Evolutionary conservation across 2,113 vertebrate species (phyloP).

Genomic region (Serilophus lunatus): DNA sequence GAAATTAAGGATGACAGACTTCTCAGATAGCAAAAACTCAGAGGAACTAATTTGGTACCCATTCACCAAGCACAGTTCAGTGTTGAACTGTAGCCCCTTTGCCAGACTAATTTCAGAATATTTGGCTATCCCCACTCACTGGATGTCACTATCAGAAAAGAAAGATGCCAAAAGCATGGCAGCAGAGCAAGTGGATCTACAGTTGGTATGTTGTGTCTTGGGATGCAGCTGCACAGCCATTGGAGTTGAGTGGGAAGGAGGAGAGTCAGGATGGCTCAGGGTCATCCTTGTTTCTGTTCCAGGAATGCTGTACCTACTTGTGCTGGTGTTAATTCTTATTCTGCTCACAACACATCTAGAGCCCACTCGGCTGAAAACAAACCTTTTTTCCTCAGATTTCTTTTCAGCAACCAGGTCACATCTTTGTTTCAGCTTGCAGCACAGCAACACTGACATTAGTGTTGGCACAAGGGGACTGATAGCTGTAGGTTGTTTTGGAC

Average conservation of each 20-base stretch:
- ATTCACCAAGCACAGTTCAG: background rate
- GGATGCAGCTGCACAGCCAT: background rate
- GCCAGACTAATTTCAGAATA: background rate
- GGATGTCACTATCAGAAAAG: background rate
- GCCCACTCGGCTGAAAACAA: background rate
- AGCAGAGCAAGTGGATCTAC: background rate
- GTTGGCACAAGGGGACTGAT: background rate
- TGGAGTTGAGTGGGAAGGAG: background rate
- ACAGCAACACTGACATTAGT: background rate
- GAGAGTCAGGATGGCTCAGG: background rate
- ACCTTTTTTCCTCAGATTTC: background rate
- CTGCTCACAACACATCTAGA: background rate
- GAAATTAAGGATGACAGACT: background rate
- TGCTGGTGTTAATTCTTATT: background rate
- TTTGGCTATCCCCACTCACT: background rate
- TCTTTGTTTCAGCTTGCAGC: background rate
- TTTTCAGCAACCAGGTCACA: background rate
- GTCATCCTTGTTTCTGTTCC: background rate
- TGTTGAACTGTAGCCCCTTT: background rate
- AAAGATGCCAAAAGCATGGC: background rate
- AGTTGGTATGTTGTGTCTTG: background rate
- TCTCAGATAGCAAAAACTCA: background rate
- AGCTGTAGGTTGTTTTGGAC: background rate
- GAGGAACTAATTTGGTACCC: background rate
- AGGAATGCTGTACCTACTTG: background rate